phyloP scores from a whole-genome alignment of 2,113 vertebrate genomes.

The Marmota monax region DNA sequence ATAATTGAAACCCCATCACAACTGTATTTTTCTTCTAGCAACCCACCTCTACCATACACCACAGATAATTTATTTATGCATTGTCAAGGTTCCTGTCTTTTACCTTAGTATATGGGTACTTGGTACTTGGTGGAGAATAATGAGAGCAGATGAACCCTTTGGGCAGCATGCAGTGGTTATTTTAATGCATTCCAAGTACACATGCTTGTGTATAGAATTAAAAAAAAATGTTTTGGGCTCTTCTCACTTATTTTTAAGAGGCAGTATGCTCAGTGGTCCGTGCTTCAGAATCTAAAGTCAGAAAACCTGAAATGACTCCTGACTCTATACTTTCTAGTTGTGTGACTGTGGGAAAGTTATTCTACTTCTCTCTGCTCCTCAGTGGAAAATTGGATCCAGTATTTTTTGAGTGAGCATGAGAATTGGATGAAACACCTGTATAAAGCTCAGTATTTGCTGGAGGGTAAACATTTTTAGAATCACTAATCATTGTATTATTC shows the following conservation, averaged over 20 bases:
- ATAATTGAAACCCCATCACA: constrained; percentile 6
- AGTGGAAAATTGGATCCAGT: not conserved
- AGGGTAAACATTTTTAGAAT: not conserved
- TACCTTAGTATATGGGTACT: not conserved
- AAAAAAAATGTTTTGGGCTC: not conserved
- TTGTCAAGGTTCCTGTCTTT: not conserved
- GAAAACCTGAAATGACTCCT: not conserved
- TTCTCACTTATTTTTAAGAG: not conserved
- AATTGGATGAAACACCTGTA: not conserved
- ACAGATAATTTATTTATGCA: not conserved
- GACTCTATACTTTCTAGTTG: not conserved
- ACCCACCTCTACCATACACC: not conserved
- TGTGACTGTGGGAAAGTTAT: not conserved
- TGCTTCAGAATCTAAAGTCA: not conserved
- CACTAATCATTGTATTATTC: not conserved
- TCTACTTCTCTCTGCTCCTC: not conserved
- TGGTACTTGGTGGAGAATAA: not conserved
- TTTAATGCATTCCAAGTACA: constrained; percentile 24
- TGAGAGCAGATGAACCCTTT: not conserved
- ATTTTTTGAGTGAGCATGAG: not conserved
- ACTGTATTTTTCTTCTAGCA: not conserved
- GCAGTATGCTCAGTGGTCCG: not conserved
- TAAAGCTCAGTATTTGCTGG: not conserved
- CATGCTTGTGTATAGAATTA: not conserved
- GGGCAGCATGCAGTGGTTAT: not conserved